Evolutionary conservation across 2,113 vertebrate species (phyloP), one percentile per base, ranked within the genome.

Genomic region (Podarcis muralis): DNA sequence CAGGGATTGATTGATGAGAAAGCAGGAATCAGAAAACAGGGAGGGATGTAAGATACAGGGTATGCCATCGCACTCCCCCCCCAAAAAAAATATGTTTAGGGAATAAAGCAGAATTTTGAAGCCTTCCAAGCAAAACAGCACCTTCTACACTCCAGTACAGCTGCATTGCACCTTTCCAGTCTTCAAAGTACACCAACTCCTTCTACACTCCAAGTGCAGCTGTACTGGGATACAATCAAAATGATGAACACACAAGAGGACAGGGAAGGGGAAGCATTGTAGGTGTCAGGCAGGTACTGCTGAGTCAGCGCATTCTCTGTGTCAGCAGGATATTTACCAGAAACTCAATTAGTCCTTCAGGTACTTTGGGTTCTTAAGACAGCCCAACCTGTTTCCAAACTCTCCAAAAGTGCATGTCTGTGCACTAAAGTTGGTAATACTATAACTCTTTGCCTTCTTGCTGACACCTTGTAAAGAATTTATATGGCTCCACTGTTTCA

Each of bases 401-500:
- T 53, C 27, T 53, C 27, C 12, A 53, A 57, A 79, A 43, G 22
- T 78, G 22, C 76, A 11, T 78, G 40, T 23, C 76, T 78, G 40
- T 43, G 76, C 76, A 78, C 25, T 57, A 22, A 84, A 53, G 18
- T 23, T 72, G 25, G 43, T 6, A 72, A 43, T n/a, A 53, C 18
- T 9, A 20, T 53, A 23, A 43, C 18, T 71, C 40, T 62, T 53
- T 71, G 37, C 66, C 40, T 53, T 72, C 83, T 71, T 53, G 16
- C 40, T 48, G 82, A 84, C 25, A 37, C 25, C 68, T 84, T 72
- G 30, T 72, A 43, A 72, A 84, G 40, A 84, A 84, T 53, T 71
- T 72, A 84, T 72, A 57, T 57, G 32, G 30, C 83, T 84, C 66
- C 27, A n/a, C 40, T 43, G 40, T 71, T 84, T 84, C 83, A 84